Base-by-base conservation (phyloP, 1,140 invertebrate species). In the Ylistrum balloti region DNA sequence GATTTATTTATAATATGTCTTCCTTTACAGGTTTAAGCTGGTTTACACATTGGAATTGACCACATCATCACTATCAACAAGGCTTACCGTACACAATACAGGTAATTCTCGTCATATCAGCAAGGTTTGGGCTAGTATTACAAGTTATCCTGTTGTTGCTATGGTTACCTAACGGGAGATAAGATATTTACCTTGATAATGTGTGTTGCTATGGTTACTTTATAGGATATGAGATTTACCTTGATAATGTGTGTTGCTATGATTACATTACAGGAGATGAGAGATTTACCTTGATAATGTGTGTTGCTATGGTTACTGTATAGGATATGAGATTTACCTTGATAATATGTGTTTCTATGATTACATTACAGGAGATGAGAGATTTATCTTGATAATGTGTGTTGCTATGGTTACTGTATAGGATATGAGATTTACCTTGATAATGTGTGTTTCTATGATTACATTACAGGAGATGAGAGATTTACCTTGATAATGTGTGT, bases 1-100 rank as follows among this genome's bases (percentile, higher is more conserved):
- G n/a, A n/a, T n/a, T n/a, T n/a, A n/a, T n/a, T n/a, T n/a, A n/a
- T n/a, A n/a, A n/a, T n/a, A n/a, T n/a, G n/a, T n/a, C n/a, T n/a
- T 92, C 87, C 33, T 85, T 93, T 94, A 5, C 94, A 96, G 96
- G 90, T 96, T 96, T 92, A 95, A 95, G 89, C 92, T 97, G 88
- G 95, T 94, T 1, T 99, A 98, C 96, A 97, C 98, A 95, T 96
- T 99, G 95, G 98, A 98, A 91, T 96, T 99, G 88, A 97, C 98
- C 91, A 98, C 98, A 96, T 98, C 99, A n/a, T 88, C 92, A 11
- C 87, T 96, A 1, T 87, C 88, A 10, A 92, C 91, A 20, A 93
- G 90, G 32, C 88, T 96, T 34, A 93, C 88, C 45, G 92, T 96
- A 5, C 88, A 93, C 45, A 96, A 96, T 90, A 94, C 89, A 92